These are phyloP conservation scores for Rhinella marina DNA, from an alignment of 2,797 vertebrate species.

Conservation along the genomic window DNA sequence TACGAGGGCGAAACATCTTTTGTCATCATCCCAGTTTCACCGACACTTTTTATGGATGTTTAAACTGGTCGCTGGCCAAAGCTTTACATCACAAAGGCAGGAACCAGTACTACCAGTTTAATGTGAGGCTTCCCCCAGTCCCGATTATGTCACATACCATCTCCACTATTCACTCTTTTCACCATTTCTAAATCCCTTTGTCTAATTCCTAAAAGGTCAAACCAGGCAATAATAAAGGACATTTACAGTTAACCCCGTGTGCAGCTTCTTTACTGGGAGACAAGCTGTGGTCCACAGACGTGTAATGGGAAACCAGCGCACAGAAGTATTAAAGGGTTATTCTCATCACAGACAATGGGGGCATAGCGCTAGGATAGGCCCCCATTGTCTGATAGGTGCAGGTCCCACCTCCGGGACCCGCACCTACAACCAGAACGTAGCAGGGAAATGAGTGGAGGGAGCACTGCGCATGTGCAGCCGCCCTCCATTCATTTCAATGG, in stretches of 20 bases:
- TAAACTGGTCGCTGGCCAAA: background rate
- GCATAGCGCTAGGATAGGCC: no score
- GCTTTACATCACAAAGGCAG: background rate
- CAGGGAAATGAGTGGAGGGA: no score
- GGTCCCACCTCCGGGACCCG: no score
- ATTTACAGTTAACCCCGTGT: background rate
- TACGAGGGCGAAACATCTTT: background rate
- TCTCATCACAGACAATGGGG: no score
- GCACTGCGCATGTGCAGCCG: no score
- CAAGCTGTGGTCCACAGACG: background rate
- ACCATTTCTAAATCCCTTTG: background rate
- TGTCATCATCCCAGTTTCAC: background rate
- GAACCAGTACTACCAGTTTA: constrained; percentile 44
- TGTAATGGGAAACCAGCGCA: no score
- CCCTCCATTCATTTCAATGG: no score
- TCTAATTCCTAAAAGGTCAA: constrained; percentile 13
- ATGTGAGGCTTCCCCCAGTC: background rate
- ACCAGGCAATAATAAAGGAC: background rate
- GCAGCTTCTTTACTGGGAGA: background rate
- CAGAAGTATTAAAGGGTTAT: no score
- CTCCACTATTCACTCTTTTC: background rate
- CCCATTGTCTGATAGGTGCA: no score
- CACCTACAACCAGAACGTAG: no score
- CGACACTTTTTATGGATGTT: constrained; percentile 1
- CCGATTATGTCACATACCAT: constrained; percentile 7